Percentiles rank a stretch among this genome's conserved stretches.
phyloP scores from a whole-genome alignment of 2,113 vertebrate species.

The Gasterosteus nipponicus region DNA sequence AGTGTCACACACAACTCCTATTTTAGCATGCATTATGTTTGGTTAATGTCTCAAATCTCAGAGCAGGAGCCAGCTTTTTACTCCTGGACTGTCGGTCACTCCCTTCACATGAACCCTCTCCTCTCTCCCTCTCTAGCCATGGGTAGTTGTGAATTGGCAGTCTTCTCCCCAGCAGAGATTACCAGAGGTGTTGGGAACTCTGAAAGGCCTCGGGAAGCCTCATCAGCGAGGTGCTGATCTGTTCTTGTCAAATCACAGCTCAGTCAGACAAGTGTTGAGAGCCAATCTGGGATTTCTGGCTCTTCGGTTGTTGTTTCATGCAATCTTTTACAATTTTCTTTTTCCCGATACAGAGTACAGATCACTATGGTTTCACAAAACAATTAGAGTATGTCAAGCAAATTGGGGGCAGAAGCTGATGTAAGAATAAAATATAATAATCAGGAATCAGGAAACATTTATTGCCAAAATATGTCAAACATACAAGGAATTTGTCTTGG shows the following conservation, averaged over 20 bases:
- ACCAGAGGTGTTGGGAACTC: conserved; percentile 26
- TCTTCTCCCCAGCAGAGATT: conserved; percentile 43
- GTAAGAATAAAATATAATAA: no score
- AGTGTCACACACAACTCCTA: conserved; percentile 18
- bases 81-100: conserved; percentile 14
- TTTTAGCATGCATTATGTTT: conserved; percentile 35
- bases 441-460: no score
- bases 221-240: conserved; percentile 43
- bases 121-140: not conserved
- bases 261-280: conserved; percentile 37
- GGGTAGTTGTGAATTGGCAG: conserved; percentile 37
- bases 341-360: conserved; percentile 28
- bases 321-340: conserved; percentile 12
- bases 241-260: conserved; percentile 57
- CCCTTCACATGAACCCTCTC: not conserved
- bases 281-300: conserved; percentile 24
- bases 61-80: conserved; percentile 13
- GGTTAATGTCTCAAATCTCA: conserved; percentile 18
- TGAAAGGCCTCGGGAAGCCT: conserved; percentile 14
- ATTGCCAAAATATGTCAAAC: no score
- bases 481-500: no score
- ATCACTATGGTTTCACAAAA: not conserved
- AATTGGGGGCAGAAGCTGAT: not conserved
- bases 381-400: not conserved
- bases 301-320: conserved; percentile 14